These are phyloP conservation scores for Acromyrmex charruanus DNA, from an alignment of 1,140 invertebrate genomes.

Conservation along the genomic window DNA sequence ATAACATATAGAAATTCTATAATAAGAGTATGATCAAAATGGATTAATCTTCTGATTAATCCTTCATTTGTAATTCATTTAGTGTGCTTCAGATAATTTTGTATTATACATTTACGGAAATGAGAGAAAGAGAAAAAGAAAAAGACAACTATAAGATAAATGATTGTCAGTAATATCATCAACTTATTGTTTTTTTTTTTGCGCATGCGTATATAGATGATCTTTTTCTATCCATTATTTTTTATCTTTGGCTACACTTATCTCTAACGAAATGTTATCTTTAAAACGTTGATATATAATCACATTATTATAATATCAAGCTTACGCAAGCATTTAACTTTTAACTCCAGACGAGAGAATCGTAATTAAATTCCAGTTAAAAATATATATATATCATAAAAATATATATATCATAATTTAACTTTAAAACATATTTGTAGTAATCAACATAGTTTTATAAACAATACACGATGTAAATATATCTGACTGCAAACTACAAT, in stretches of 20 bases:
- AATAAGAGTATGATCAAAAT: too few relatives aligned
- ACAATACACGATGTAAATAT: background rate
- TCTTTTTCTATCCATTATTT: too few relatives aligned
- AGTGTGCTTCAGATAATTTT: too few relatives aligned
- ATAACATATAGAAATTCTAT: background rate
- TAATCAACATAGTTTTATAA: background rate
- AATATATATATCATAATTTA: background rate
- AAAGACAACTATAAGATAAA: too few relatives aligned
- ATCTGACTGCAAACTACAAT: background rate
- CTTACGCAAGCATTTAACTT: background rate
- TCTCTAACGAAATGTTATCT: background rate
- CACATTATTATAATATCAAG: background rate
- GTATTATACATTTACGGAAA: too few relatives aligned
- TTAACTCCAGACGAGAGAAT: background rate
- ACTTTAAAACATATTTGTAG: background rate
- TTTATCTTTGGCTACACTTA: too few relatives aligned
- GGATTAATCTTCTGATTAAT: too few relatives aligned
- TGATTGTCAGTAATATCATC: too few relatives aligned
- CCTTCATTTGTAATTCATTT: too few relatives aligned
- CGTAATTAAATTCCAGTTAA: background rate
- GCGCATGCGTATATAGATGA: too few relatives aligned
- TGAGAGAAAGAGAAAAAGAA: too few relatives aligned
- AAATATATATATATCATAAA: background rate
- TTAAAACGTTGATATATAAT: slow-evolving; percentile 20
- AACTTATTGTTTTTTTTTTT: too few relatives aligned